Evolutionary conservation across 1,140 invertebrate species (phyloP).

Genomic region (Tetramorium simillimum): DNA sequence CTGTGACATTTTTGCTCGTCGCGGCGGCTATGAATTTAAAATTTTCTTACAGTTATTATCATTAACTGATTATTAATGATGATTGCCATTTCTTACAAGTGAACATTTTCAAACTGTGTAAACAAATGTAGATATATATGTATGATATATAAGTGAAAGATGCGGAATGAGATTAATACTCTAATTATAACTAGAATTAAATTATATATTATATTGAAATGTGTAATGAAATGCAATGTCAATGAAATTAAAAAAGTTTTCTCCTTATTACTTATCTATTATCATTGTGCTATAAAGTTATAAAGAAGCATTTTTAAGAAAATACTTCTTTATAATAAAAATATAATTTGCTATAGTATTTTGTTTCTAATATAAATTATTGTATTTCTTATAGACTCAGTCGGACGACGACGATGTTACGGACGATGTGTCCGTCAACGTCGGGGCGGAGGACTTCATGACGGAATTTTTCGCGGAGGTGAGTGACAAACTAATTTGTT

Average conservation of each 20-base stretch:
- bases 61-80: too few species aligned
- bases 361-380: slow-evolving; percentile 26
- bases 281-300: background rate
- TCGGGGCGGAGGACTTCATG: slow-evolving; percentile 97
- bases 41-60: background rate
- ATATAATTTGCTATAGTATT: background rate
- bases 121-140: too few species aligned
- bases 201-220: too few species aligned
- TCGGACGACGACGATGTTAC: slow-evolving; percentile 97
- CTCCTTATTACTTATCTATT: background rate
- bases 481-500: slow-evolving; percentile 78
- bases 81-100: too few species aligned
- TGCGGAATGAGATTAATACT: too few species aligned
- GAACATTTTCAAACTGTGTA: too few species aligned
- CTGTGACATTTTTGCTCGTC: background rate
- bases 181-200: too few species aligned
- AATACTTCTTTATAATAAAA: background rate
- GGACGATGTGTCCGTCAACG: slow-evolving; percentile 96
- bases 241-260: too few species aligned
- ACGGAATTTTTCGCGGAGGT: slow-evolving; percentile 99
- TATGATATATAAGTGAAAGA: too few species aligned
- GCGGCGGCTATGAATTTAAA: background rate
- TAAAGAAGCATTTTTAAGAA: background rate
- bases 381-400: slow-evolving; percentile 90
- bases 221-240: too few species aligned